These are phyloP conservation scores for Disparrhopalites patrizii DNA, from an alignment of 2,888 invertebrate genomes.

Conservation along the genomic window DNA sequence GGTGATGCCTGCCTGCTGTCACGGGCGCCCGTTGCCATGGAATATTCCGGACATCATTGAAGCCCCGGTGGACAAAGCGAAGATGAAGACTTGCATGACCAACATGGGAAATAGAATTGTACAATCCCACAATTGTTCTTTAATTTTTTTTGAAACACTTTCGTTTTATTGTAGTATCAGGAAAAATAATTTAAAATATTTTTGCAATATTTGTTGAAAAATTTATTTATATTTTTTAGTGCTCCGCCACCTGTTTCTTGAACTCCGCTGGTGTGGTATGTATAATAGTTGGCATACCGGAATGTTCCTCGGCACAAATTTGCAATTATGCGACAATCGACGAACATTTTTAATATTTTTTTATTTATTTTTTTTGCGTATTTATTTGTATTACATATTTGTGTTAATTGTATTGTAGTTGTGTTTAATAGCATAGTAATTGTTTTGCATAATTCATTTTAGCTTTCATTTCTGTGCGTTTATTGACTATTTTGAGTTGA, in stretches of 20 bases:
- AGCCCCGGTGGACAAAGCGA: slow-evolving; percentile 34
- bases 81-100: slow-evolving; percentile 30
- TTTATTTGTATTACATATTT: too few relatives aligned
- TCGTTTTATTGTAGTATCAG: not conserved
- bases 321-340: too few relatives aligned
- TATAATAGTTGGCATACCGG: too few relatives aligned
- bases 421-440: too few relatives aligned
- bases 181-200: not conserved
- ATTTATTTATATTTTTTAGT: slow-evolving; percentile 25
- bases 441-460: too few relatives aligned
- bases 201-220: not conserved
- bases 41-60: slow-evolving; percentile 39
- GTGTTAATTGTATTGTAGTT: too few relatives aligned
- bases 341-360: too few relatives aligned
- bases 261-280: slow-evolving; percentile 35
- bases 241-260: slow-evolving; percentile 40
- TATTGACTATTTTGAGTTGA: not conserved
- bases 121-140: not conserved
- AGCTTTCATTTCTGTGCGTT: too few relatives aligned
- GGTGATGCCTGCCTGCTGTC: slow-evolving; percentile 37
- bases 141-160: not conserved
- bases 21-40: slow-evolving; percentile 42
- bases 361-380: not conserved
- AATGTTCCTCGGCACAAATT: too few relatives aligned
- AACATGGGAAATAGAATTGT: slow-evolving; percentile 32